A percentile compares a stretch with the other conserved stretches of the same genome.
These are phyloP conservation scores for Stenodema calcarata DNA, from an alignment of 2,888 invertebrate species.

Conservation along the genomic window DNA sequence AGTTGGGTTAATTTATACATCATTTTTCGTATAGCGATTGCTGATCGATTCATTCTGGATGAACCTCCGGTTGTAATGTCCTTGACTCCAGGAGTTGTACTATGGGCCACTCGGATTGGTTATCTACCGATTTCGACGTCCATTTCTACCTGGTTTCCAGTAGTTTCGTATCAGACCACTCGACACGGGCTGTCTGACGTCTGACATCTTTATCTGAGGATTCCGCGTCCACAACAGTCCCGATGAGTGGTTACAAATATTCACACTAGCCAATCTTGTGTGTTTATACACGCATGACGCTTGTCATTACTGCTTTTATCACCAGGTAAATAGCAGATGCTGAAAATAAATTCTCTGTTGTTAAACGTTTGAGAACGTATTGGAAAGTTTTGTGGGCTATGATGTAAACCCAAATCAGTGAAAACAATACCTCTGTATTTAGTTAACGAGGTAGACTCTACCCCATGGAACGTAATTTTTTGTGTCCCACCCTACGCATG, in stretches of 20 bases:
- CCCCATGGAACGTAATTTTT: too few relatives aligned
- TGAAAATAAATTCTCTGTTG: too few relatives aligned
- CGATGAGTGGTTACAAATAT: neutral
- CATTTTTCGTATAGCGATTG: neutral
- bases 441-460: too few relatives aligned
- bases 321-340: neutral
- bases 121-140: neutral
- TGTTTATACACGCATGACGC: neutral
- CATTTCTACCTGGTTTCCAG: neutral
- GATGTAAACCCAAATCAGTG: too few relatives aligned
- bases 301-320: neutral
- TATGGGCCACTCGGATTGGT: neutral
- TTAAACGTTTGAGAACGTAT: too few relatives aligned
- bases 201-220: neutral
- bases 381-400: too few relatives aligned
- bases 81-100: neutral
- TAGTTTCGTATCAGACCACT: neutral
- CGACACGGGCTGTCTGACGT: neutral
- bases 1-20: neutral
- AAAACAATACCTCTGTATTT: too few relatives aligned
- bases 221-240: neutral
- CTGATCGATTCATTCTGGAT: neutral
- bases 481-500: too few relatives aligned
- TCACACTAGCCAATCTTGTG: conserved; percentile 1
- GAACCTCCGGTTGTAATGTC: neutral